Base-by-base conservation (phyloP, 2,888 invertebrate species). In the Lasioglossum marginatum region DNA sequence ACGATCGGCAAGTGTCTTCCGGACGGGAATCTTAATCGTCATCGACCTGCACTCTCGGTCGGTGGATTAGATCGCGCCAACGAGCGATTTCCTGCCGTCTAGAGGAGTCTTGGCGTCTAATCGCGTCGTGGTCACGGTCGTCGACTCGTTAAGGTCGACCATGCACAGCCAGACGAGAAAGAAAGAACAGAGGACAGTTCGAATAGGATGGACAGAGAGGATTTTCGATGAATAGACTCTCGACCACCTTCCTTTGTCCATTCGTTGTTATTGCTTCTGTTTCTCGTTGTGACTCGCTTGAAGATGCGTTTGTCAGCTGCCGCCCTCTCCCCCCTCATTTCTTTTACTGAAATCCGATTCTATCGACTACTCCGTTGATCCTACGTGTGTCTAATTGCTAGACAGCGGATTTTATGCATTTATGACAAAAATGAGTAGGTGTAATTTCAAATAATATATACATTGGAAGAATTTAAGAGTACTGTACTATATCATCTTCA, bases 51-150 rank as follows among this genome's bases (percentile, higher is more conserved):
- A 72, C 63, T 77, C 81, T 78, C 81, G 37, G 45, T 5, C 37
- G 66, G 63, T 37, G 87, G 77, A 89, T 87, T 87, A 85, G 81
- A 87, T 89, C 75, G 77, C 87, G 85, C 19, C 79, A 86, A 89
- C 83, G 82, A 82, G 84, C 87, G 85, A 84, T 87, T 89, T 90
- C 80, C 87, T 84, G 84, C 78, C 75, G 76, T 78, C 77, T 68
- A 78, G 70, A 82, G 66, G 80, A 87, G 85, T 79, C 78, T 82
- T 37, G 71, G 77, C 66, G 81, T 89, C 79, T 85, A 82, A 89
- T 89, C 89, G 73, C 85, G 66, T 66, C 57, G 75, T 82, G 86
- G 86, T 87, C 87, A 83, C 81, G 85, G 81, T 74, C 86, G 82
- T 52, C 78, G 78, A 81, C 74, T 84, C 79, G 79, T 82, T 82